Conservation (phyloP, 1,140 invertebrate genomes). For the Drosophila elegans region DNA sequence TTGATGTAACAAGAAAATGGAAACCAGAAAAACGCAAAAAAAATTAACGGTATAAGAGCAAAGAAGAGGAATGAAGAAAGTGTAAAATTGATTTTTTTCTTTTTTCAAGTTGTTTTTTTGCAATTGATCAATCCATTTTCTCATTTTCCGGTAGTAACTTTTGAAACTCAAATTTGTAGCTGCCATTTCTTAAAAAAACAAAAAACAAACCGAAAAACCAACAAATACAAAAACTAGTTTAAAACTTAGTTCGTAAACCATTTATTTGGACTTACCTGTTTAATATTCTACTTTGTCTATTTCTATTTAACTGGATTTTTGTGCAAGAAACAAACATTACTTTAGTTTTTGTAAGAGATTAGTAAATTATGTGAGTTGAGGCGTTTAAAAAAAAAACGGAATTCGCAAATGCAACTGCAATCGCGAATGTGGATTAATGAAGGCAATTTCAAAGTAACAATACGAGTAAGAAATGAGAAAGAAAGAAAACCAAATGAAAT, state of each 20-base stretch:
- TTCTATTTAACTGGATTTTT: slow-evolving; percentile 31
- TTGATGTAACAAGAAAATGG: slow-evolving; percentile 70
- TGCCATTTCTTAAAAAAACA: slow-evolving; percentile 48
- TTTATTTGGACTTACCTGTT: slow-evolving; percentile 34
- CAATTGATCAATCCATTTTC: slow-evolving; percentile 15
- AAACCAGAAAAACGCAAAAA: slow-evolving; percentile 27
- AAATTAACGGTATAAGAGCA: slow-evolving; percentile 10
- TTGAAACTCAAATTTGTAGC: slow-evolving; percentile 65
- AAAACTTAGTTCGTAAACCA: slow-evolving; percentile 63
- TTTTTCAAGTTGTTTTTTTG: not conserved
- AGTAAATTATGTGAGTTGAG: slow-evolving; percentile 66
- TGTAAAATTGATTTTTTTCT: slow-evolving; percentile 15
- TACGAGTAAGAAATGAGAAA: slow-evolving; percentile 59
- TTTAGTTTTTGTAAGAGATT: slow-evolving; percentile 80
- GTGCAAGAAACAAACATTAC: slow-evolving; percentile 55
- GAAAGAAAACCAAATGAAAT: slow-evolving; percentile 62
- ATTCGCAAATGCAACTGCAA: slow-evolving; percentile 9
- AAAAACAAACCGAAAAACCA: slow-evolving; percentile 10
- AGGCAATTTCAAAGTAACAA: slow-evolving; percentile 61
- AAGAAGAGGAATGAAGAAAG: slow-evolving; percentile 18
- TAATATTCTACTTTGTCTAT: slow-evolving; percentile 21
- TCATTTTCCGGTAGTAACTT: slow-evolving; percentile 28
- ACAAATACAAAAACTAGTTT: slow-evolving; percentile 50
- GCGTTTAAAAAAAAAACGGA: slow-evolving; percentile 3
- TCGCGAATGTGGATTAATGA: slow-evolving; percentile 29